Percentiles rank a stretch among this genome's conserved stretches.
These are phyloP conservation scores for Styela clava DNA, from an alignment of 23 tunicate genomes.

Conservation along the genomic window DNA sequence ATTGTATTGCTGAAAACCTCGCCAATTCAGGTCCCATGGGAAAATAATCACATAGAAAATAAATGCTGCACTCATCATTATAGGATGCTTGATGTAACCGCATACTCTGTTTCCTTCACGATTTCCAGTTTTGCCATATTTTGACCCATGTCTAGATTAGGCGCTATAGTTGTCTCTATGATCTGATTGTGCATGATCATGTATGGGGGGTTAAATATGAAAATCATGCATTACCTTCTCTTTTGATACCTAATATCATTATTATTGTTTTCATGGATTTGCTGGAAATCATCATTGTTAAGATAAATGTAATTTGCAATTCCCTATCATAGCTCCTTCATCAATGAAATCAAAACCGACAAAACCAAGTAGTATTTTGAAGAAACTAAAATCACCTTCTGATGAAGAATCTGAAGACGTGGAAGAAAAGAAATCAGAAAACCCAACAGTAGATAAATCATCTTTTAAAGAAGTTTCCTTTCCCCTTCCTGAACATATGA, in stretches of 20 bases:
- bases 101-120: too few species aligned
- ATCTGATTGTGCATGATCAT: neutral
- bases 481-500: slow-evolving; percentile 12
- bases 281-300: too few species aligned
- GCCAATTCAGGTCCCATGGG: neutral
- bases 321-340: slow-evolving; percentile 29
- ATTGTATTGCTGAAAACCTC: neutral
- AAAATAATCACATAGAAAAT: too few species aligned
- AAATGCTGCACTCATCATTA: too few species aligned
- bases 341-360: slow-evolving; percentile 37
- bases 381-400: slow-evolving; percentile 38
- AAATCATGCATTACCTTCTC: neutral
- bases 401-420: slow-evolving; percentile 45
- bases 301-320: too few species aligned
- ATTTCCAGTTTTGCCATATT: too few species aligned
- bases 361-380: slow-evolving; percentile 75
- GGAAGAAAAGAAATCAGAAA: slow-evolving; percentile 21
- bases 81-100: too few species aligned
- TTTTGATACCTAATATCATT: too few species aligned
- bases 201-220: neutral
- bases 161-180: neutral
- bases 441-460: neutral
- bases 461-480: slow-evolving; percentile 15
- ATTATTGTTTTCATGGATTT: too few species aligned
- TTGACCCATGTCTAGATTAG: neutral